A percentile compares a stretch with the other conserved stretches of the same genome.
phyloP scores from a whole-genome alignment of 2,888 invertebrate genomes.

The Drosophila eohydei region DNA sequence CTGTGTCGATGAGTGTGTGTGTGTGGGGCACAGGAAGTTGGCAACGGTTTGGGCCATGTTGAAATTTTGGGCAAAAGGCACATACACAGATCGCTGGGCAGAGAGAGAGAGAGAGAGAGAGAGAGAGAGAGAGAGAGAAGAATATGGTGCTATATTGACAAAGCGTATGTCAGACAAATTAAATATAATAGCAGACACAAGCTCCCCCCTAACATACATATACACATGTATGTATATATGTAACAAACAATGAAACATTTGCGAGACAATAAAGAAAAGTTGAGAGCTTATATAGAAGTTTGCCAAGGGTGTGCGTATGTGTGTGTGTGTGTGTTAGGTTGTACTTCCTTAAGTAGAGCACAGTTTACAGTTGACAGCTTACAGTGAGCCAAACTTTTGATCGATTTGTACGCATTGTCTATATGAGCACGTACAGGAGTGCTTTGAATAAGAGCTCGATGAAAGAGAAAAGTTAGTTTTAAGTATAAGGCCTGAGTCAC shows the following conservation, averaged over 20 bases:
- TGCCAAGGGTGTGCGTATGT: constrained; percentile 8
- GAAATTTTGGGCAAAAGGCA: constrained; percentile 57
- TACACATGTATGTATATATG: background rate
- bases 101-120: background rate
- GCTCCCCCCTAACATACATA: background rate
- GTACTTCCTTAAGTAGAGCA: constrained; percentile 20
- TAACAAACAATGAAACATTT: constrained; percentile 35
- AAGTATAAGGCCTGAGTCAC: constrained; percentile 2
- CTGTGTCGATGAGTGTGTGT: constrained; percentile 26
- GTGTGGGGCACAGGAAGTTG: constrained; percentile 64
- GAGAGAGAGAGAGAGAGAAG: background rate
- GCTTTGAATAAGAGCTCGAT: constrained; percentile 10
- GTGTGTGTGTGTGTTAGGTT: constrained; percentile 6
- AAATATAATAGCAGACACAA: constrained; percentile 66
- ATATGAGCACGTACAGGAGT: constrained; percentile 58
- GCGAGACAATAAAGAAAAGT: constrained; percentile 54
- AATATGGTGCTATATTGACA: constrained; percentile 67
- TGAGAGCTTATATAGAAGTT: constrained; percentile 61
- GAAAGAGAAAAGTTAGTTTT: constrained; percentile 17
- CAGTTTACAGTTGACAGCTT: constrained; percentile 37
- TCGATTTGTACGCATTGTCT: constrained; percentile 63
- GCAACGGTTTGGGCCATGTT: constrained; percentile 69
- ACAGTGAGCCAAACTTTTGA: constrained; percentile 54
- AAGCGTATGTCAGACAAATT: constrained; percentile 74
- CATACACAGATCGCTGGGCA: constrained; percentile 20